Evolutionary conservation across 2,113 vertebrate species (phyloP).

Genomic region (Leucopsar rothschildi): DNA sequence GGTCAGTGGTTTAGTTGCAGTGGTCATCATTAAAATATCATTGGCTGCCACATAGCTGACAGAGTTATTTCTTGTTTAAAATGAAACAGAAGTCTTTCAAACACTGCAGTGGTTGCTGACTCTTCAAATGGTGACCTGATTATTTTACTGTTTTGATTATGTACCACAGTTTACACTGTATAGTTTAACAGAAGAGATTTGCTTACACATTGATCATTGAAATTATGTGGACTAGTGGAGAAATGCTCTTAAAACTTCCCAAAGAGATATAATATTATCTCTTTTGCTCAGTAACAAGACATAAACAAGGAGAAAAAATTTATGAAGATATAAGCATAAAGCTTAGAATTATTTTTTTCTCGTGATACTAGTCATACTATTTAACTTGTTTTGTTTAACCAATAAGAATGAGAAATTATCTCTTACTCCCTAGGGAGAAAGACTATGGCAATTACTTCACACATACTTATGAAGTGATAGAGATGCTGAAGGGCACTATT

Average conservation of each 20-base stretch:
- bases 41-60: background rate
- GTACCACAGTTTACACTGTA: background rate
- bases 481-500: background rate
- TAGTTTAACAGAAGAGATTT: constrained; percentile 8
- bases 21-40: background rate
- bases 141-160: constrained; percentile 1
- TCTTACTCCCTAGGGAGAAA: background rate
- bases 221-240: background rate
- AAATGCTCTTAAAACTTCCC: constrained; percentile 14
- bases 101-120: background rate
- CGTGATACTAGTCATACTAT: background rate
- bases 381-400: background rate
- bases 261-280: background rate
- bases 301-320: constrained; percentile 1
- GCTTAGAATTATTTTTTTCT: background rate
- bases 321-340: constrained; percentile 2
- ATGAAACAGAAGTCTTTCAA: background rate
- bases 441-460: background rate
- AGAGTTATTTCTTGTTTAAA: background rate
- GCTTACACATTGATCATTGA: background rate
- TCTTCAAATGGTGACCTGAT: background rate
- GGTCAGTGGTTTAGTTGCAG: background rate
- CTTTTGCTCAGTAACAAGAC: background rate
- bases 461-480: background rate
- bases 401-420: background rate